phyloP scores from a whole-genome alignment of 2,888 invertebrate genomes.

The Nesidiocoris tenuis region DNA sequence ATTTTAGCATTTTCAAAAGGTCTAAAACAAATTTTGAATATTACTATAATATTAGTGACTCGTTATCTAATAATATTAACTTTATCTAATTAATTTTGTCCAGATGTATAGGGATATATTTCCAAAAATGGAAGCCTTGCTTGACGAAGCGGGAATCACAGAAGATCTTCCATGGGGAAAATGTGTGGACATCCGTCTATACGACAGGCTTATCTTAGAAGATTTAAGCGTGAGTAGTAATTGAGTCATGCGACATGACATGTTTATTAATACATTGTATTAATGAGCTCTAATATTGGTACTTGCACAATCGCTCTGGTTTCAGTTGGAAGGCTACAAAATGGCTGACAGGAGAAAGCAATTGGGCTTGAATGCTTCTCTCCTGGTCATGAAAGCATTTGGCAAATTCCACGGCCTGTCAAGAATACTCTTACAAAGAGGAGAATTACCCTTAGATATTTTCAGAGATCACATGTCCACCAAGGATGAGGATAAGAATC shows the following conservation, averaged over 20 bases:
- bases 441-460: slow-evolving; percentile 8
- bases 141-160: slow-evolving; percentile 9
- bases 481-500: neutral
- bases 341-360: slow-evolving; percentile 34
- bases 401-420: slow-evolving; percentile 45
- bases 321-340: slow-evolving; percentile 6
- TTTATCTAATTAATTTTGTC: too few species aligned
- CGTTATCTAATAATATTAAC: too few species aligned
- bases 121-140: slow-evolving; percentile 28
- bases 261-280: too few species aligned
- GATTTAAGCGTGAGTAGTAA: slow-evolving; percentile 33
- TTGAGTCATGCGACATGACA: too few species aligned
- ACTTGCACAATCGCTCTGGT: too few species aligned
- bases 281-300: too few species aligned
- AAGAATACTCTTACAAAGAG: slow-evolving; percentile 14
- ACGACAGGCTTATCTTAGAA: slow-evolving; percentile 29
- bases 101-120: slow-evolving; percentile 38
- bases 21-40: neutral
- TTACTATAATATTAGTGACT: neutral
- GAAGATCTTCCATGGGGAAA: slow-evolving; percentile 21
- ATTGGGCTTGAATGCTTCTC: slow-evolving; percentile 37
- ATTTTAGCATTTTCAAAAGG: neutral
- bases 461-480: neutral
- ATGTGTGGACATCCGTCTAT: slow-evolving; percentile 24
- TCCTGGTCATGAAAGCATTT: slow-evolving; percentile 29